Evolutionary conservation across 2,888 invertebrate species (phyloP).

Genomic region (Agrochola lota): DNA sequence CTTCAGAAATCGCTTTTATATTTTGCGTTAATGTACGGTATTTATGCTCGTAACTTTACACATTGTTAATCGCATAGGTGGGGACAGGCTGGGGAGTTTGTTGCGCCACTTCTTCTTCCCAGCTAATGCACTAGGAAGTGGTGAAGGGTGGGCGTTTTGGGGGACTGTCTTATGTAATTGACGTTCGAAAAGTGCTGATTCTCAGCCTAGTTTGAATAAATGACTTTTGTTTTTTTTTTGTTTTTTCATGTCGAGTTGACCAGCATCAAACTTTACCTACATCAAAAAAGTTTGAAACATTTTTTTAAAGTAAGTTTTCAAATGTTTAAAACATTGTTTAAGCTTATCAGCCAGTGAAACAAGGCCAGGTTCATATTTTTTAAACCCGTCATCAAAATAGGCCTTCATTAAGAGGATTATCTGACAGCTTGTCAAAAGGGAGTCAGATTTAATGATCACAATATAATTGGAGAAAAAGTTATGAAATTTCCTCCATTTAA

Average conservation of each 20-base stretch:
- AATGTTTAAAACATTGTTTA: too few species aligned
- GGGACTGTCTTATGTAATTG: too few species aligned
- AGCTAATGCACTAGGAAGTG: too few species aligned
- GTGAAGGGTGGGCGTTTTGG: too few species aligned
- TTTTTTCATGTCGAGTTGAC: not conserved
- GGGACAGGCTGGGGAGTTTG: too few species aligned
- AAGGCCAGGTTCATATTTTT: constrained; percentile 1
- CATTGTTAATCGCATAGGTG: not conserved
- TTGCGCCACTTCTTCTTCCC: too few species aligned
- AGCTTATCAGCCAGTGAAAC: not conserved
- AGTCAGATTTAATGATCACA: constrained; percentile 41
- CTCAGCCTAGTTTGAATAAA: too few species aligned
- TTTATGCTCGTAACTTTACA: not conserved
- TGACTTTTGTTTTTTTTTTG: too few species aligned
- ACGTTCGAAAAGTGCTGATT: too few species aligned
- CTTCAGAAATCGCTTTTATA: not conserved
- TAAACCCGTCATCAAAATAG: constrained; percentile 27
- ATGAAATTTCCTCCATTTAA: constrained; percentile 5
- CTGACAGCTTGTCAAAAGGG: constrained; percentile 41
- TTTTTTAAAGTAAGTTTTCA: too few species aligned
- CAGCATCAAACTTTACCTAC: not conserved
- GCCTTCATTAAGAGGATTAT: constrained; percentile 45
- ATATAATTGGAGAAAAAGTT: constrained; percentile 46
- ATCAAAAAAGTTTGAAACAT: constrained; percentile 3
- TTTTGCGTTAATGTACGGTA: not conserved